A percentile compares a stretch with the other conserved stretches of the same genome.
phyloP scores from a whole-genome alignment of 2,888 invertebrate genomes.

The Trissonchulus sp. region DNA sequence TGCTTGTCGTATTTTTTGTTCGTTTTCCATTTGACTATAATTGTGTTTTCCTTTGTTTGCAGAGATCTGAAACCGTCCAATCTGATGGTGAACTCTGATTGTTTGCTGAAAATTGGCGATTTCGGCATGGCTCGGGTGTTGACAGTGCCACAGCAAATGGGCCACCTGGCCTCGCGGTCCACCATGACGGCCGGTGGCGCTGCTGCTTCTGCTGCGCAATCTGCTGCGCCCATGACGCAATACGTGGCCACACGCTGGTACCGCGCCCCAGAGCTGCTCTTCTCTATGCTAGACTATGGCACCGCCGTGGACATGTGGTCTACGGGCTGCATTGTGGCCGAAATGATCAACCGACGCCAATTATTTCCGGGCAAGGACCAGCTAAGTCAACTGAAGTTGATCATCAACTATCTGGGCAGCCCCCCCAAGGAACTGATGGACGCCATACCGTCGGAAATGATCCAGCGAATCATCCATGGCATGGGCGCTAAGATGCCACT shows the following conservation, averaged over 20 bases:
- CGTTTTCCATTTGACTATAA: too few relatives aligned
- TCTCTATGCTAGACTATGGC: constrained; percentile 54
- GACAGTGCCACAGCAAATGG: neutral
- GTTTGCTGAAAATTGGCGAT: constrained; percentile 57
- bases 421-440: constrained; percentile 41
- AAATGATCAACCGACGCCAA: constrained; percentile 57
- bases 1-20: too few relatives aligned
- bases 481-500: constrained; percentile 47
- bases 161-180: neutral
- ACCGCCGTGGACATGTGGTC: constrained; percentile 58
- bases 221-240: constrained; percentile 52
- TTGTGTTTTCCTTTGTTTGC: too few relatives aligned
- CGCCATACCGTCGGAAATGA: constrained; percentile 51
- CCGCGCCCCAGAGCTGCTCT: constrained; percentile 56
- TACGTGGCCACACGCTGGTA: constrained; percentile 57
- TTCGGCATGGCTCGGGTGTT: constrained; percentile 55
- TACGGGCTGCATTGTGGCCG: constrained; percentile 58
- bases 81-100: constrained; percentile 58
- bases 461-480: constrained; percentile 51
- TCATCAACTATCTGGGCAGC: constrained; percentile 53
- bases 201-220: neutral
- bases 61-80: constrained; percentile 57
- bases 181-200: neutral
- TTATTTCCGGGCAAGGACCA: constrained; percentile 55
- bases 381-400: constrained; percentile 54